A percentile compares a stretch with the other conserved stretches of the same genome.
These are phyloP conservation scores for Dreissena polymorpha DNA, from an alignment of 1,140 invertebrate genomes.

Conservation along the genomic window DNA sequence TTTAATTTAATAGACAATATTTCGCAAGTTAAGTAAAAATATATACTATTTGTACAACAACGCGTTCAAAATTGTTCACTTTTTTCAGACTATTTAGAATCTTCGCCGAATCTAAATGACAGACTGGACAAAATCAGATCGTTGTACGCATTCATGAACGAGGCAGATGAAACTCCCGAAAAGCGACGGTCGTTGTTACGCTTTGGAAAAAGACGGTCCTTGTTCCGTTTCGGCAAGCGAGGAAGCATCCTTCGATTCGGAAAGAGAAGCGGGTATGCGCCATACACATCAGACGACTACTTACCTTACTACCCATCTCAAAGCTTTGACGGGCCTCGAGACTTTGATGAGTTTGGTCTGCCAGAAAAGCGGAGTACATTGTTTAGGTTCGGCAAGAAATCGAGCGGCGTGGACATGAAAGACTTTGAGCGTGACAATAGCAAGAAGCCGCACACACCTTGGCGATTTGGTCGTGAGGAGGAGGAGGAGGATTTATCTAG, in stretches of 20 bases:
- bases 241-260: slow-evolving; percentile 58
- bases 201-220: slow-evolving; percentile 54
- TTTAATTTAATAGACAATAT: neutral
- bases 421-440: slow-evolving; percentile 19
- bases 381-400: slow-evolving; percentile 52
- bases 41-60: neutral
- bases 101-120: neutral
- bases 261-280: slow-evolving; percentile 6
- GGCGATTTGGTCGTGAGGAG: slow-evolving; percentile 50
- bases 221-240: slow-evolving; percentile 60
- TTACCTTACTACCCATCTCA: slow-evolving; percentile 14
- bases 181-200: slow-evolving; percentile 57
- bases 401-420: slow-evolving; percentile 4
- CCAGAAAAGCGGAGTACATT: slow-evolving; percentile 41
- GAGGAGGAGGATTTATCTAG: neutral
- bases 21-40: neutral
- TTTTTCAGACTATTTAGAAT: neutral
- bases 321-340: slow-evolving; percentile 11
- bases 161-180: slow-evolving; percentile 19
- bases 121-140: neutral
- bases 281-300: slow-evolving; percentile 12
- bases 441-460: slow-evolving; percentile 47
- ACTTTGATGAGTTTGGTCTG: slow-evolving; percentile 23
- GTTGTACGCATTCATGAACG: neutral
- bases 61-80: neutral